These are phyloP conservation scores for Phalera bucephala DNA, from an alignment of 2,888 invertebrate genomes.

Conservation along the genomic window DNA sequence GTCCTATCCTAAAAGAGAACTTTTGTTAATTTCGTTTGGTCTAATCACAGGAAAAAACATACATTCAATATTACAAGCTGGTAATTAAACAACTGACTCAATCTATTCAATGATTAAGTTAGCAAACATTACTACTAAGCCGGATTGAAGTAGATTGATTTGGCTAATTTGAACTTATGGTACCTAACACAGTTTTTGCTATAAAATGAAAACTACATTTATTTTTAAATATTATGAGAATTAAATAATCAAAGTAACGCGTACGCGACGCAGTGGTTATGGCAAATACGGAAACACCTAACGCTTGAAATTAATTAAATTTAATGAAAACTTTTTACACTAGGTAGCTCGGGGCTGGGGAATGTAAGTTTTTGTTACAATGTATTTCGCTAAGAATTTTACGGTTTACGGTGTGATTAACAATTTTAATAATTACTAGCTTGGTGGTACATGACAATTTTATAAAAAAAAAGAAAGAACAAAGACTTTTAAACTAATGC, in stretches of 20 bases:
- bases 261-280: slow-evolving; percentile 9
- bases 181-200: too few species aligned
- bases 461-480: too few species aligned
- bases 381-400: slow-evolving; percentile 35
- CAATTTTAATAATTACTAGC: slow-evolving; percentile 12
- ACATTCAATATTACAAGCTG: not conserved
- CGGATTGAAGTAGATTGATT: too few species aligned
- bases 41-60: too few species aligned
- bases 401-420: slow-evolving; percentile 35
- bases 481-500: too few species aligned
- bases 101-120: too few species aligned
- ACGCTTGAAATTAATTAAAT: slow-evolving; percentile 44
- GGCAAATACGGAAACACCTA: slow-evolving; percentile 34
- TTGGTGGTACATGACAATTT: too few species aligned
- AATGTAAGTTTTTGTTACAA: slow-evolving; percentile 33
- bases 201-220: too few species aligned
- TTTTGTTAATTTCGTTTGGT: too few species aligned
- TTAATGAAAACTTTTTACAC: slow-evolving; percentile 42
- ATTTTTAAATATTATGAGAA: not conserved
- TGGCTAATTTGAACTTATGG: too few species aligned
- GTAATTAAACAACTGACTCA: not conserved
- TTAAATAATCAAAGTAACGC: not conserved
- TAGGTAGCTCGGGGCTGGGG: slow-evolving; percentile 32
- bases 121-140: too few species aligned
- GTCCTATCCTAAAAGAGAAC: too few species aligned